phyloP scores from a whole-genome alignment of 1,140 invertebrate species.

The Lasioglossum baleicum region DNA sequence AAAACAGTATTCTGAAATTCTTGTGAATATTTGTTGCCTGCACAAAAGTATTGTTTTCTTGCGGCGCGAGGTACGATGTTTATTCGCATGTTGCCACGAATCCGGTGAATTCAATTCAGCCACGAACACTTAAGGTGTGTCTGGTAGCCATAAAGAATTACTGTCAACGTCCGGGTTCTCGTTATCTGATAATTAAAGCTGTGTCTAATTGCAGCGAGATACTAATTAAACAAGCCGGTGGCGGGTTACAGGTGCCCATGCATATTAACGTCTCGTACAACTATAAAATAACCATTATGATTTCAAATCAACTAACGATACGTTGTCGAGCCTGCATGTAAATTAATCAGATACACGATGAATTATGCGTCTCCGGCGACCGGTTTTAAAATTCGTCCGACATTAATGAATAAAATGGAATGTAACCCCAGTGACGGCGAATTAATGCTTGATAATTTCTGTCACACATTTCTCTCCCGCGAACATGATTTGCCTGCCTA shows the following conservation, averaged over 20 bases:
- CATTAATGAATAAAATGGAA: neutral
- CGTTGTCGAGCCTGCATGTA: constrained; percentile 29
- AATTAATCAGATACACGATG: constrained; percentile 30
- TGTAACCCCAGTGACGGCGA: neutral
- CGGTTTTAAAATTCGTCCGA: constrained; percentile 24
- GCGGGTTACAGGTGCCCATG: neutral
- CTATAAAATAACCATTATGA: constrained; percentile 40
- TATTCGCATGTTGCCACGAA: neutral
- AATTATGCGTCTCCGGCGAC: constrained; percentile 13
- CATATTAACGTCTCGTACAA: constrained; percentile 30
- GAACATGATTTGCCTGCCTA: neutral
- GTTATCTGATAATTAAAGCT: constrained; percentile 22
- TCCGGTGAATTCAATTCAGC: constrained; percentile 6
- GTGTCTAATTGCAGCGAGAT: constrained; percentile 27
- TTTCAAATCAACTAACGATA: constrained; percentile 42
- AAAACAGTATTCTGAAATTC: too few species aligned
- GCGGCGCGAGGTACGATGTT: too few species aligned
- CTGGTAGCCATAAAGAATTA: neutral
- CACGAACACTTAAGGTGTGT: neutral
- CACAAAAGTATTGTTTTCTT: too few species aligned
- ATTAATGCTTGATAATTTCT: neutral
- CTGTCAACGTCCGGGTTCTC: neutral
- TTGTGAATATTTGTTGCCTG: too few species aligned
- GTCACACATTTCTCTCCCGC: neutral
- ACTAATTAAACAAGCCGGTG: constrained; percentile 34